Base-by-base conservation (phyloP, 2,888 invertebrate species). In the Stenodera caucasica region DNA sequence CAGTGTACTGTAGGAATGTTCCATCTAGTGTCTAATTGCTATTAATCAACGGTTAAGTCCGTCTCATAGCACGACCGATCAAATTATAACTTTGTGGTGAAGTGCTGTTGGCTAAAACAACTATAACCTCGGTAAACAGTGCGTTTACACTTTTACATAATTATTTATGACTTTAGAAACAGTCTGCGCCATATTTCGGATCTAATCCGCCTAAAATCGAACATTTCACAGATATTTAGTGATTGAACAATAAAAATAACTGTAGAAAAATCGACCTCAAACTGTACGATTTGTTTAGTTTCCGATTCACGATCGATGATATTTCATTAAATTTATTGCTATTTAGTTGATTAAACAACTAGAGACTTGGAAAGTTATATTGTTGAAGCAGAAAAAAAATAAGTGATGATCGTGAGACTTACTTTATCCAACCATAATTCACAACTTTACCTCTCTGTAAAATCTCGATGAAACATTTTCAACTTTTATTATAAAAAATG, bases 51-150 rank as follows among this genome's bases (percentile, higher is more conserved):
- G 78, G 77, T 72, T 77, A 70, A 74, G 77, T 70, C 71, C 71
- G 75, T 78, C 78, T 79, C 76, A 75, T 75, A 72, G 80, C 80
- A 80, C 80, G 80, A 80, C 78, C 78, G 79, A 80, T 80, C 78
- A 79, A 80, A 80, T 80, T 80, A 80, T 80, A 80, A 80, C 78
- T 79, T 75, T 75, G 74, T 73, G 67, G 73, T 74, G 76, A 75
- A 76, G 75, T 76, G 77, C 78, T 77, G 75, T 77, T 71, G 79
- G 78, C 78, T 74, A 78, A 78, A 78, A 75, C 77, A 77, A 78
- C 78, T 76, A 78, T 75, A 77, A 77, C 77, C 76, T 76, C 75
- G 73, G 78, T 76, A 79, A 78, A 79, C 77, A 78, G 77, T 78
- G 77, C 78, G 77, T 79, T 79, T 79, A 78, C 77, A 78, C 78